Base-by-base conservation (phyloP, 2,888 invertebrate genomes). In the Xanthia icteritia region DNA sequence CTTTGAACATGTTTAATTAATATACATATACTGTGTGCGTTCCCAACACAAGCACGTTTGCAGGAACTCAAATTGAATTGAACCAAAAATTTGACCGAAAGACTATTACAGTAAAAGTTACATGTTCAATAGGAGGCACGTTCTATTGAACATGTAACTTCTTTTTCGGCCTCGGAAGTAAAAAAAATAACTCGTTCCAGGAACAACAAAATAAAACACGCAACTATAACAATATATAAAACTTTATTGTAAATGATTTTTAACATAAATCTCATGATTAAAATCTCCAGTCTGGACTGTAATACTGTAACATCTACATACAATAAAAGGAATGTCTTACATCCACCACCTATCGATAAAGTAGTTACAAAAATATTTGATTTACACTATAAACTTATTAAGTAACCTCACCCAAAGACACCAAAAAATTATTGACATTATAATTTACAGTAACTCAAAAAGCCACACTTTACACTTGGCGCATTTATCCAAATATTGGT, bases 261-360 rank as follows among this genome's bases (percentile, higher is more conserved):
- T 65, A 80, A 84, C 80, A 83, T 54, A 82, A 90, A 90, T 91
- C 89, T 91, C 87, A 89, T 83, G 66, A 81, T 85, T 77, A 79
- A 77, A 91, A 92, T 91, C 89, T 91, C 90, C 71, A 79, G 45
- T 77, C 56, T 75, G 76, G 76, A 68, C 48, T 78, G 45, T 84
- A 87, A 88, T 88, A 86, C 87, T 88, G 84, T 67, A 71, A 79
- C 66, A 80, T 77, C 31, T 80, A 80, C 72, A 69, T 73, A 73
- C n/a, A 76, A 83, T 79, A 83, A 48, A 82, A 66, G 78, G 82
- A 88, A 87, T 87, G 86, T 85, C 73, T 82, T 48, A 89, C 85
- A 88, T 89, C 92, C 92, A 84, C 90, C 92, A 92, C 90, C 91
- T 76, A 65, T 64, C 58, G 27, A 77, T 79, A 76, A 79, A 79